Evolutionary conservation across 2,113 vertebrate genomes (phyloP).

Genomic region (Prunella himalayana): DNA sequence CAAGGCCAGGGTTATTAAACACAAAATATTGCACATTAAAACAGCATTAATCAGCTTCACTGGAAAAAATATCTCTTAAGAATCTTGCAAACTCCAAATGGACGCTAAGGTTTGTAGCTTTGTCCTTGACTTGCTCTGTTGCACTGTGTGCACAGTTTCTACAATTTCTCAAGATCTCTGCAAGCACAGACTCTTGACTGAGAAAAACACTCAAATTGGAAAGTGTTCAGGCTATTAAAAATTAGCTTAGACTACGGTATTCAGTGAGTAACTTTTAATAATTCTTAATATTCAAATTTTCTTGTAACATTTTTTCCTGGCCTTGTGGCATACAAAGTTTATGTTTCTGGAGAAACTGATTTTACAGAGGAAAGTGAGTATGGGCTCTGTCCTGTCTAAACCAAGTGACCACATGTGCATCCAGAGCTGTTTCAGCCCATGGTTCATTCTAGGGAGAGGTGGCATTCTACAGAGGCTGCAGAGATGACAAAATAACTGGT

Average conservation of each 20-base stretch:
- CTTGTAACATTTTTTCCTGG: background rate
- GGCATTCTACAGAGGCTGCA: background rate
- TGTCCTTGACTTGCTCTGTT: slow-evolving; percentile 37
- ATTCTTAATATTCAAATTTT: background rate
- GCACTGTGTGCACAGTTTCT: background rate
- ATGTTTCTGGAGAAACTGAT: background rate
- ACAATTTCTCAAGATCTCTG: background rate
- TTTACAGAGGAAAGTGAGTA: background rate
- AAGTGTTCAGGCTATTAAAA: background rate
- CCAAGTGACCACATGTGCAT: accelerated
- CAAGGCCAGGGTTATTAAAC: slow-evolving; percentile 20
- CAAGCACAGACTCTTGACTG: background rate
- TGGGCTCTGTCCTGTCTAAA: background rate
- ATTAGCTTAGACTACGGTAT: background rate
- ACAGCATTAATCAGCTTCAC: slow-evolving; percentile 38
- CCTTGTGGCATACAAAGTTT: background rate
- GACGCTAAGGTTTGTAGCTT: background rate
- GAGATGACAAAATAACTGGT: background rate
- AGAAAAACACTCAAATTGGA: background rate
- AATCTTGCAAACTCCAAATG: slow-evolving; percentile 10
- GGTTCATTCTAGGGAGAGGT: background rate
- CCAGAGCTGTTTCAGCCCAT: background rate
- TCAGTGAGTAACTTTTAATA: background rate
- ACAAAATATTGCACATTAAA: slow-evolving; percentile 31
- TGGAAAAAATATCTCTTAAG: background rate